Conservation (phyloP, 2,888 invertebrate species). For the Caenorhabditis panamensis region DNA sequence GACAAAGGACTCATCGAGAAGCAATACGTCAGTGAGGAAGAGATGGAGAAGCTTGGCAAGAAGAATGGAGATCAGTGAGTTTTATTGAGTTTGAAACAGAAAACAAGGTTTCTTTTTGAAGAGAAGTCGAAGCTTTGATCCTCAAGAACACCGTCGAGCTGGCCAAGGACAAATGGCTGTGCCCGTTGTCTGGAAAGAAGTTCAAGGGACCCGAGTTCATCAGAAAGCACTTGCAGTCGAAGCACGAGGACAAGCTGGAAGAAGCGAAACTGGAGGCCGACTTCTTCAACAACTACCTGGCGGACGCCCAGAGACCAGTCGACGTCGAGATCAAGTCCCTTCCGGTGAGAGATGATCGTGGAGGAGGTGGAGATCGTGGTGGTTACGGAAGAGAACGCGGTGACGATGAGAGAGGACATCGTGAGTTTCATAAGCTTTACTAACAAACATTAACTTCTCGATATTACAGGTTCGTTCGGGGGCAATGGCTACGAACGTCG, state of each 20-base stretch:
- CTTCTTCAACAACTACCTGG: constrained; percentile 96
- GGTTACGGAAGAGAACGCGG: constrained; percentile 48
- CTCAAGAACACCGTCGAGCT: constrained; percentile 96
- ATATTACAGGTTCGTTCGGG: constrained; percentile 53
- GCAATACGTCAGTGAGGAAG: constrained; percentile 86
- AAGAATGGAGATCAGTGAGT: constrained; percentile 86
- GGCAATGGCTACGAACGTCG: constrained; percentile 53
- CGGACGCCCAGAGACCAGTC: constrained; percentile 94
- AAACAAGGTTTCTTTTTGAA: constrained; percentile 53
- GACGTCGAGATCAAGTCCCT: constrained; percentile 85
- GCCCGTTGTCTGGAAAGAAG: constrained; percentile 98
- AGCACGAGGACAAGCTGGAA: constrained; percentile 95
- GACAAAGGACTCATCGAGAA: constrained; percentile 86
- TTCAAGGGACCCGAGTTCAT: constrained; percentile 99
- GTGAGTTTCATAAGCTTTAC: constrained; percentile 5
- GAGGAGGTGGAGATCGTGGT: constrained; percentile 49
- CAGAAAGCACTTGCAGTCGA: constrained; percentile 97
- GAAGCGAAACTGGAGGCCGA: constrained; percentile 96
- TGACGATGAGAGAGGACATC: constrained; percentile 48
- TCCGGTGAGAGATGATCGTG: constrained; percentile 39
- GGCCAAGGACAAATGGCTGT: constrained; percentile 98
- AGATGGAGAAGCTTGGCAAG: constrained; percentile 89
- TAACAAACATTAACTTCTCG: neutral
- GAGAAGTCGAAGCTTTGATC: constrained; percentile 94
- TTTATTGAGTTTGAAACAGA: constrained; percentile 73